Conservation (phyloP, 2,797 vertebrate genomes). For the Tachyglossus aculeatus region DNA sequence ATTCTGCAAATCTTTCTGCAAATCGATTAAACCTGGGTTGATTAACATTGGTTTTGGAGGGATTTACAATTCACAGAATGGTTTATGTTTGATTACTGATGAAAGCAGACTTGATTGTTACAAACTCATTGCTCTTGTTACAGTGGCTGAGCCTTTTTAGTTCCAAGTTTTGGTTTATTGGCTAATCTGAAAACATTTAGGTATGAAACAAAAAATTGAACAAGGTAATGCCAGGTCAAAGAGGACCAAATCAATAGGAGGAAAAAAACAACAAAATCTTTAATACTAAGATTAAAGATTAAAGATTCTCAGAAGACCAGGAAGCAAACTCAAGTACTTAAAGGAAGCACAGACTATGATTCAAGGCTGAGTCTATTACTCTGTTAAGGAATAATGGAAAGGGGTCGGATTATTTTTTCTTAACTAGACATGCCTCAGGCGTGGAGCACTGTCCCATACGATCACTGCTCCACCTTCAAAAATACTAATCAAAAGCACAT, state of each 20-base stretch:
- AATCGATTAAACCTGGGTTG: slow-evolving; percentile 35
- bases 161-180: not conserved
- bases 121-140: slow-evolving; percentile 28
- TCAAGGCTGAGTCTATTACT: no score
- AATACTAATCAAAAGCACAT: no score
- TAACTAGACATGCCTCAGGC: no score
- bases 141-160: not conserved
- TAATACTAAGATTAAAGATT: no score
- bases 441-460: no score
- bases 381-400: no score
- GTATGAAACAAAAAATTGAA: slow-evolving; percentile 8
- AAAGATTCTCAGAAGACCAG: no score
- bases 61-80: slow-evolving; percentile 56
- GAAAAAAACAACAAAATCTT: no score
- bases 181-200: slow-evolving; percentile 3
- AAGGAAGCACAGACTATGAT: no score
- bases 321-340: no score
- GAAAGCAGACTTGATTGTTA: slow-evolving; percentile 30
- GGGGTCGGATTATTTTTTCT: no score
- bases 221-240: not conserved
- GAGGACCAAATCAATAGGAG: not conserved
- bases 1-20: slow-evolving; percentile 44
- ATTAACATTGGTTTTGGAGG: slow-evolving; percentile 52
- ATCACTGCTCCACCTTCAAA: no score
- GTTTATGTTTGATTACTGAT: slow-evolving; percentile 51